A percentile compares a stretch with the other conserved stretches of the same genome.
Evolutionary conservation across 2,888 invertebrate genomes (phyloP).

Genomic region (Acleris laterana): DNA sequence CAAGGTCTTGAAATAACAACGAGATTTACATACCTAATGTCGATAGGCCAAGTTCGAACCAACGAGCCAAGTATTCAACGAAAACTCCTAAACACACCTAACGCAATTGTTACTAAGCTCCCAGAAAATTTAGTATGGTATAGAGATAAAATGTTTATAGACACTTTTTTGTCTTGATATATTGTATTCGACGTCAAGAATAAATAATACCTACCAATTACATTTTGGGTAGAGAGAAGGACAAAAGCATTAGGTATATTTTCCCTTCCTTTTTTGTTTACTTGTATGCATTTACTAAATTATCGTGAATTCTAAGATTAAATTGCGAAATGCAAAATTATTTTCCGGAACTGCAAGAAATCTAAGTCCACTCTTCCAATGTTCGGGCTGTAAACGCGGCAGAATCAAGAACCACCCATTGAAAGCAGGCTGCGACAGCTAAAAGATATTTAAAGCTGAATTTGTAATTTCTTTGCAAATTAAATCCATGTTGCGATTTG

Average conservation of each 20-base stretch:
- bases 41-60: slow-evolving; percentile 24
- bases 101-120: background rate
- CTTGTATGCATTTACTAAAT: too few species aligned
- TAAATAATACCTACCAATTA: too few species aligned
- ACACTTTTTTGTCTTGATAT: too few species aligned
- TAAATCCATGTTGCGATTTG: too few species aligned
- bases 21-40: slow-evolving; percentile 33
- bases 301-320: too few species aligned
- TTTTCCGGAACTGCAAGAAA: background rate
- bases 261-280: too few species aligned
- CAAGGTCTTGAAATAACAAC: slow-evolving; percentile 35
- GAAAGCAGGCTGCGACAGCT: background rate
- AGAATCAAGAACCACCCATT: background rate
- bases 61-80: background rate
- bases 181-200: too few species aligned
- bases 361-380: background rate
- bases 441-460: background rate
- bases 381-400: slow-evolving; percentile 3
- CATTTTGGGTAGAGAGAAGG: too few species aligned
- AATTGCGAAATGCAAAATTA: too few species aligned
- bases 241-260: too few species aligned
- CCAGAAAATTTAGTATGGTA: background rate
- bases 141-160: too few species aligned
- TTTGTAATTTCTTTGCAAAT: background rate
- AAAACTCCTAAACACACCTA: too few species aligned